Base-by-base conservation (phyloP, 2,888 invertebrate genomes). In the Scaptodrosophila latifasciaeformis region DNA sequence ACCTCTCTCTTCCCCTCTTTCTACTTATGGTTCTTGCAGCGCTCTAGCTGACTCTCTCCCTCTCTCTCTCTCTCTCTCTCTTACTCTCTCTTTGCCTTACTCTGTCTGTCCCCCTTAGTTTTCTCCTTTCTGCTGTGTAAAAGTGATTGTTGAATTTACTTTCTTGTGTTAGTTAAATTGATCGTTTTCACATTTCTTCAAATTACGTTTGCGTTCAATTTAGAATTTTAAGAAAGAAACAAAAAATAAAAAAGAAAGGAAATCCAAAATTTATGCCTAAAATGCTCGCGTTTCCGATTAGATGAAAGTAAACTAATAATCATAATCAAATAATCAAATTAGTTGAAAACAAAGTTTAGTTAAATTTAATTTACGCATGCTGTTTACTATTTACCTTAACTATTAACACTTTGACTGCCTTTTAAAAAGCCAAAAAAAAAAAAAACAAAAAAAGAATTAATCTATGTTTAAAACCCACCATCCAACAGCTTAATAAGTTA, bases 181-280 rank as follows among this genome's bases (percentile, higher is more conserved):
- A 49, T 62, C 45, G 55, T 59, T 62, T 35, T 52, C 43, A 43
- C 51, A 48, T 51, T 60, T 52, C 48, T 59, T 40, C 54, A 18
- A 54, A 24, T 13, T 31, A 21, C n/a, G 15, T 21, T n/a, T 7
- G 29, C 43, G 1, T 24, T 12, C 29, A 27, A 27, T 7, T 44
- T 9, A 7, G 19, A 27, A 21, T 12, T 21, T n/a, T n/a, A 43
- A 56, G 39, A n/a, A n/a, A n/a, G n/a, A n/a, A n/a, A n/a, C n/a
- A n/a, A n/a, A n/a, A n/a, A n/a, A n/a, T n/a, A n/a, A 50, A 39
- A 48, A 39, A 7, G 15, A 53, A 37, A 52, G 12, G 29, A 44
- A 49, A 62, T 45, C 43, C 46, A 39, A 40, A 30, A 30, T 17
- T 31, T 18, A 34, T 13, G 1, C n/a, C n/a, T n/a, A n/a, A n/a